phyloP scores from a whole-genome alignment of 2,113 vertebrate genomes.

The Phaethon lepturus region DNA sequence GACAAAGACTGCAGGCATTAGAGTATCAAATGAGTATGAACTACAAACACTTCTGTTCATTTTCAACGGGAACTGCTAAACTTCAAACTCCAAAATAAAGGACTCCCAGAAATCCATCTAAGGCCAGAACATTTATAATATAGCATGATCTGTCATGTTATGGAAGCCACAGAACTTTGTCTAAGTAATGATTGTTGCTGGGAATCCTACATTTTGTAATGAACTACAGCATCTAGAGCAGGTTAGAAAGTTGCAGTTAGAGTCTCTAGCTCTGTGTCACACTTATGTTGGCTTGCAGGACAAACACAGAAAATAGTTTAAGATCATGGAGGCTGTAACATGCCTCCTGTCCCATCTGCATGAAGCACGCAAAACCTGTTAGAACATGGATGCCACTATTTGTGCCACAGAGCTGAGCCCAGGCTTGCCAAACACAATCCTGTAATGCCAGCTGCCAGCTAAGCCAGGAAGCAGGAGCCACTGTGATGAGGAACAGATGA shows the following conservation, averaged over 20 bases:
- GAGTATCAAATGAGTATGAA: not conserved
- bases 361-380: not conserved
- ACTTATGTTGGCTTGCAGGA: not conserved
- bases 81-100: not conserved
- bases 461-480: not conserved
- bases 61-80: not conserved
- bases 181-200: not conserved
- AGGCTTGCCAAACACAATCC: not conserved
- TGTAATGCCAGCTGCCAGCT: not conserved
- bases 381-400: not conserved
- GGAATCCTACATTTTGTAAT: not conserved
- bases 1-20: not conserved
- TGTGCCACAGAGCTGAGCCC: not conserved
- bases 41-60: not conserved
- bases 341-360: not conserved
- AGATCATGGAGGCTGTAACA: not conserved
- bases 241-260: not conserved
- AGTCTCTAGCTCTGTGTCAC: not conserved
- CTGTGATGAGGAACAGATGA: not conserved
- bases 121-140: not conserved
- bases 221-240: not conserved
- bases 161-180: not conserved
- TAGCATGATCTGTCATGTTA: accelerated
- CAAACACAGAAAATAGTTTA: not conserved
- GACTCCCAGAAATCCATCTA: not conserved